phyloP scores from a whole-genome alignment of 2,888 invertebrate genomes.

The Drosophila kokeensis region DNA sequence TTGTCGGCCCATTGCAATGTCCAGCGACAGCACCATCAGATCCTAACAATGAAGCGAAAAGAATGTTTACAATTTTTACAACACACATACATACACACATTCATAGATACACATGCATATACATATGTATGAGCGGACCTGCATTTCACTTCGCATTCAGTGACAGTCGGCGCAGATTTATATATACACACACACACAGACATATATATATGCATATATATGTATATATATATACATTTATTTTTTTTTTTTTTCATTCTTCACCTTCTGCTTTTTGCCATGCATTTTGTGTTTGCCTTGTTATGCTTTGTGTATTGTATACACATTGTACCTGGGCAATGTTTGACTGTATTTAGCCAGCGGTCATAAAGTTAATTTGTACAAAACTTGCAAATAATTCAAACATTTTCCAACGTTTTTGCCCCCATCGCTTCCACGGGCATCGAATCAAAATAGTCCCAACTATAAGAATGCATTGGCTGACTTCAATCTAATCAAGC shows the following conservation, averaged over 20 bases:
- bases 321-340: slow-evolving; percentile 71
- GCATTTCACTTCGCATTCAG: slow-evolving; percentile 29
- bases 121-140: slow-evolving; percentile 20
- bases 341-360: slow-evolving; percentile 78
- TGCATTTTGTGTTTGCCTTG: slow-evolving; percentile 74
- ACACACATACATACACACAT: slow-evolving; percentile 19
- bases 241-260: slow-evolving; percentile 22
- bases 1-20: slow-evolving; percentile 59
- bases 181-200: slow-evolving; percentile 15
- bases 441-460: slow-evolving; percentile 4
- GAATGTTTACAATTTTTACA: slow-evolving; percentile 77
- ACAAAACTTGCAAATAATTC: slow-evolving; percentile 79
- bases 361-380: slow-evolving; percentile 81
- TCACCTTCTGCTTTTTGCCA: slow-evolving; percentile 33
- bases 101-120: slow-evolving; percentile 10
- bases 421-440: not conserved
- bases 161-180: slow-evolving; percentile 52
- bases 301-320: slow-evolving; percentile 78
- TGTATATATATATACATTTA: not conserved
- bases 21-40: slow-evolving; percentile 45
- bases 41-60: slow-evolving; percentile 79
- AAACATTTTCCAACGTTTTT: slow-evolving; percentile 49
- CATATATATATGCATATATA: not conserved
- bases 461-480: slow-evolving; percentile 8
- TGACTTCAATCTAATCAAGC: not conserved